phyloP scores from a whole-genome alignment of 2,797 vertebrate species.

The Mus spretus region DNA sequence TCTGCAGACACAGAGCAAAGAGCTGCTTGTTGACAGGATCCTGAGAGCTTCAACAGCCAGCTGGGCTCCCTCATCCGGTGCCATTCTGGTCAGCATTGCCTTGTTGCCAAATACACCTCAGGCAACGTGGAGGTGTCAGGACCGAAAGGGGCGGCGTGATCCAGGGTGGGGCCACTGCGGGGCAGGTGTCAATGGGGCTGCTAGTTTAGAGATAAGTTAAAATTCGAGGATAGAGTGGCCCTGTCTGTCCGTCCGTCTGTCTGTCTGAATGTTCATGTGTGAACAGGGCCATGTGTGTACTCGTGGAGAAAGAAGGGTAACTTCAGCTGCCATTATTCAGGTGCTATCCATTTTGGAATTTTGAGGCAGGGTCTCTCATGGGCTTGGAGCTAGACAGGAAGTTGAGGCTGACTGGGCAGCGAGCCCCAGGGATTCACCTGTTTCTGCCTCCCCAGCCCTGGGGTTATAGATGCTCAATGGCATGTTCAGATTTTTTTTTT shows the following conservation, averaged over 20 bases:
- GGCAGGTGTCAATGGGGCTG: accelerated
- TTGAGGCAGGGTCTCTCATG: neutral
- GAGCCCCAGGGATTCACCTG: neutral
- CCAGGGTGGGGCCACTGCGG: accelerated
- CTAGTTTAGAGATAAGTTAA: neutral
- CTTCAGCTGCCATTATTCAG: neutral
- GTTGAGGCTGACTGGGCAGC: too few relatives aligned
- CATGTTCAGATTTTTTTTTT: neutral
- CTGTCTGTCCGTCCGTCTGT: neutral
- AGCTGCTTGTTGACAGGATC: neutral
- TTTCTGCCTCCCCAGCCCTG: too few relatives aligned
- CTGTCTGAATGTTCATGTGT: neutral
- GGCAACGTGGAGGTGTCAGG: too few relatives aligned
- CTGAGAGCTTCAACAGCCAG: neutral
- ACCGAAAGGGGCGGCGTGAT: neutral
- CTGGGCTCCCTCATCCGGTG: neutral
- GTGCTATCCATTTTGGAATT: neutral
- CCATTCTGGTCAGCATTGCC: neutral
- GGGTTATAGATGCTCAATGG: neutral
- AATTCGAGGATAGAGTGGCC: neutral
- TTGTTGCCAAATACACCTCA: neutral
- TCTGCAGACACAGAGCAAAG: neutral
- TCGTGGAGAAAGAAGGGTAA: neutral
- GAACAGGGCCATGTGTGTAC: neutral
- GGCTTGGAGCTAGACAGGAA: neutral